Base-by-base conservation (phyloP, 2,888 invertebrate species). In the Sipunculus nudus region DNA sequence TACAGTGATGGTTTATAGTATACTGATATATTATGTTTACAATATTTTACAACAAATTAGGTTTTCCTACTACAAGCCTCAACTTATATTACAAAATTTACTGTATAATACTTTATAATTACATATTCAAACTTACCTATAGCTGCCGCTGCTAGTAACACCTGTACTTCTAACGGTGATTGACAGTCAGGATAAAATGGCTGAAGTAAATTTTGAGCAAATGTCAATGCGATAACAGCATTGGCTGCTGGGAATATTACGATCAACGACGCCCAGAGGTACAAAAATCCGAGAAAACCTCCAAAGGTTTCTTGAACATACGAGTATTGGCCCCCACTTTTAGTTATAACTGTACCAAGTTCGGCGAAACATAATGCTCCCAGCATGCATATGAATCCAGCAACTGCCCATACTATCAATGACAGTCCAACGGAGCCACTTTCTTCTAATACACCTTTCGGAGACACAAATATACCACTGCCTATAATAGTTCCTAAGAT, bases 401-500 rank as follows among this genome's bases (percentile, higher is more conserved):
- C 94, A 48, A 92, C 85, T 28, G 92, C 87, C 96, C 96, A 96
- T 57, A 96, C 90, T 49, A 94, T 88, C 52, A 96, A 87, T 1
- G 94, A 92, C 83, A 93, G 72, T n/a, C 79, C 76, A 16, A 87
- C 63, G 90, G 82, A 77, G 21, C 95, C 95, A n/a, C 95, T 89
- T 78, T 90, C 87, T 64, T 86, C 85, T 16, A 97, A 87, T 4
- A 95, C 95, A 70, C 96, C 91, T 80, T 91, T 92, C 0, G 96
- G 96, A 23, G 95, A 92, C 46, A 96, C 93, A 84, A 97, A 97
- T 75, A 97, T 96, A 6, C 97, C 97, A 4, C 96, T 91, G 2
- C 97, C 97, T 50, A 96, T 91, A 69, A 96, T 96, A 58, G 94
- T 91, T 39, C 96, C 96, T 23, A 96, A 92, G 74, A 96, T 96